Percentiles rank a stretch among this genome's conserved stretches.
phyloP scores from a whole-genome alignment of 2,888 invertebrate genomes.

The Philhelius pedissequus region DNA sequence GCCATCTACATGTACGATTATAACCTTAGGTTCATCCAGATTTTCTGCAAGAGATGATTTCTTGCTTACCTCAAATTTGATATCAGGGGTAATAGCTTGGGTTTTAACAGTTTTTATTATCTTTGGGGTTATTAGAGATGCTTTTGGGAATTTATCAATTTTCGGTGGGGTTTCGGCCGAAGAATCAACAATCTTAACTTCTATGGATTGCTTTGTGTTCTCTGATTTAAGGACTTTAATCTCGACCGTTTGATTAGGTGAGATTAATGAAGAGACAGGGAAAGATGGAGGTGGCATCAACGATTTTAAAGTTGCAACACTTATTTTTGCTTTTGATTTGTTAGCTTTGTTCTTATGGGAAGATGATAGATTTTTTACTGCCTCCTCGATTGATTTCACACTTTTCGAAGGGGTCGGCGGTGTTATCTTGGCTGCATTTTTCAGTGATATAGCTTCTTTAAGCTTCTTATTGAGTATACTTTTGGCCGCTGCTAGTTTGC shows the following conservation, averaged over 20 bases:
- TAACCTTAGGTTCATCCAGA: background rate
- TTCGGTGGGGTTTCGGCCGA: background rate
- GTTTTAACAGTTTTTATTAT: background rate
- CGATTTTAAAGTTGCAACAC: background rate
- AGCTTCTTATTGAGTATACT: conserved; percentile 37
- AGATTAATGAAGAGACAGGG: background rate
- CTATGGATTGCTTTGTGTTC: background rate
- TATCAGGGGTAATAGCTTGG: background rate
- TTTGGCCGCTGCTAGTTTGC: conserved; percentile 35
- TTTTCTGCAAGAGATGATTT: background rate
- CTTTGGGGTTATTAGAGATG: background rate
- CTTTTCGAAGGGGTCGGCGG: background rate
- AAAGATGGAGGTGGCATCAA: conserved; percentile 28
- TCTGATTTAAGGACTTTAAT: conserved; percentile 13
- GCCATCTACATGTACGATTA: background rate
- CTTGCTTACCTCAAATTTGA: background rate
- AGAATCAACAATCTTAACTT: background rate
- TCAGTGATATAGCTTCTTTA: conserved; percentile 1
- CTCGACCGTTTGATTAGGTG: conserved; percentile 4
- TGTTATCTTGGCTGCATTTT: background rate
- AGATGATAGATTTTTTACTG: background rate
- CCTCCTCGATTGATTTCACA: background rate
- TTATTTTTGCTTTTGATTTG: background rate
- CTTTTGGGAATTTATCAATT: conserved; percentile 26
- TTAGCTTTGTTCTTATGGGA: background rate